Evolutionary conservation across 1,140 invertebrate species (phyloP).

Genomic region (Gyrodactylus salaris): DNA sequence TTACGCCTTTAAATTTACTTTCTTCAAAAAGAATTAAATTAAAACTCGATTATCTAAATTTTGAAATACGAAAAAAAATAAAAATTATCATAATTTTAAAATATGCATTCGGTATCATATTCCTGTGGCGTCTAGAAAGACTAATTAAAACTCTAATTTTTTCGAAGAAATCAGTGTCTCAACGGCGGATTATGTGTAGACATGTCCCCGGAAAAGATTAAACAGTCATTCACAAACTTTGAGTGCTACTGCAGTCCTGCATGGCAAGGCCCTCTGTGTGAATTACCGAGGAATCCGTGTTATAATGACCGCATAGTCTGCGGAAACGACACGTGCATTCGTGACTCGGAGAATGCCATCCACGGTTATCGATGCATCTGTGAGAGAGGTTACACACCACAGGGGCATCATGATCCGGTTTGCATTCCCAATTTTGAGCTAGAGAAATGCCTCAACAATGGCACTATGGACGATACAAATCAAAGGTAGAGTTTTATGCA

Average conservation of each 20-base stretch:
- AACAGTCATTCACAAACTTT: neutral
- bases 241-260: neutral
- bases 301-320: neutral
- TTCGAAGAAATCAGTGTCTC: neutral
- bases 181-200: neutral
- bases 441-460: neutral
- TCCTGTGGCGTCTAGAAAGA: too few species aligned
- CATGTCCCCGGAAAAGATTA: neutral
- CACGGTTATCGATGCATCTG: neutral
- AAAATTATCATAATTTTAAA: too few species aligned
- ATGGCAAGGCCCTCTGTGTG: neutral
- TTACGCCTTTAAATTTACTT: too few species aligned
- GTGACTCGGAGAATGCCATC: neutral
- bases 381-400: neutral
- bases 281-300: neutral
- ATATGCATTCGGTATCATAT: too few species aligned
- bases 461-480: too few species aligned
- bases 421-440: neutral
- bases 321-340: neutral
- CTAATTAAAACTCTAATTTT: too few species aligned
- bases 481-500: too few species aligned
- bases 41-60: too few species aligned
- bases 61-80: too few species aligned
- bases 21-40: too few species aligned
- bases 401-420: neutral